Base-by-base conservation (phyloP, 2,888 invertebrate species). In the Parthenolecanium corni region DNA sequence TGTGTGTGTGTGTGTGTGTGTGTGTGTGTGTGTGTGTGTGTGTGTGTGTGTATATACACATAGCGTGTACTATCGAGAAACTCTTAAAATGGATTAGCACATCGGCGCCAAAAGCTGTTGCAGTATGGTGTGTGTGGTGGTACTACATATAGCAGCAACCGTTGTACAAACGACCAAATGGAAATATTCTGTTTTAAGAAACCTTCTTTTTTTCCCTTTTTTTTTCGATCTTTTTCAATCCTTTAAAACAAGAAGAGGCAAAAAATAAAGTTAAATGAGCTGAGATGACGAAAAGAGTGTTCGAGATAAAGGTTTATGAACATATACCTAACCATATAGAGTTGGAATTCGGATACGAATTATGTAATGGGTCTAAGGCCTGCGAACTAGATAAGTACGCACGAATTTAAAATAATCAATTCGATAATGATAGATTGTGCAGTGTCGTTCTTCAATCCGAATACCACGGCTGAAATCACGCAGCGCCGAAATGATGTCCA, bases 51-150 rank as follows among this genome's bases (percentile, higher is more conserved):
- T n/a, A n/a, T n/a, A 6, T 31, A 31, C 31, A 31, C 9, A 31
- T 18, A 42, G 14, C 18, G 44, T 42, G 44, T 42, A n/a, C n/a
- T 42, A 42, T 42, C 44, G 44, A 9, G 31, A 14, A 42, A 16
- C 44, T 42, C 44, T 23, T 54, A 38, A 31, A 54, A 54, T 31
- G 54, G 54, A 54, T 54, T 54, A 53, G 38, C 23, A 42, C 40
- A 54, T 38, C 31, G 54, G 54, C 54, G 54, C 54, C 54, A 42
- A 23, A 54, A 54, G 40, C 54, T 54, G n/a, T 21, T 54, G 54
- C 31, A 31, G 5, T n/a, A n/a, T n/a, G n/a, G n/a, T n/a, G n/a
- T n/a, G n/a, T n/a, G n/a, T n/a, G n/a, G n/a, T 31, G 31, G 31
- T 31, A 31, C 31, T 31, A n/a, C n/a, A n/a, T n/a, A n/a, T n/a